These are phyloP conservation scores for Ageneiosus marmoratus DNA, from an alignment of 2,113 vertebrate species.

Conservation along the genomic window DNA sequence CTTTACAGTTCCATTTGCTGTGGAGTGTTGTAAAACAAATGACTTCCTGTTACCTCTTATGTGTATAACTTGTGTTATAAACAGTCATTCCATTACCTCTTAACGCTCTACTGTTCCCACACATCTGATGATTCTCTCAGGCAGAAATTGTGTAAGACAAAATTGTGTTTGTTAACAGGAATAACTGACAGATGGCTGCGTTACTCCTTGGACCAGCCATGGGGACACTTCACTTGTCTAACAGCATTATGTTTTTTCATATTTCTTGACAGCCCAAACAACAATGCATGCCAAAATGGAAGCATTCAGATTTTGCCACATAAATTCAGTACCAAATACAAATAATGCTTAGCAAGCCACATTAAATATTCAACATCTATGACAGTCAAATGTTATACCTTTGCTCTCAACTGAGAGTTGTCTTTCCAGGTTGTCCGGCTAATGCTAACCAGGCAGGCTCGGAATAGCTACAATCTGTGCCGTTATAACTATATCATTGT, in stretches of 20 bases:
- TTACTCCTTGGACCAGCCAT: not conserved
- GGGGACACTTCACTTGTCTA: not conserved
- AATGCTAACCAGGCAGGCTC: not conserved
- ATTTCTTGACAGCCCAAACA: not conserved
- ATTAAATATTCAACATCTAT: not conserved
- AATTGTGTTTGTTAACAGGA: not conserved
- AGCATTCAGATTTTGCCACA: not conserved
- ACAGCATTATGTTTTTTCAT: not conserved
- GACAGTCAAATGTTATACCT: not conserved
- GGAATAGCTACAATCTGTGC: not conserved
- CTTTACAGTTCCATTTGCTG: not conserved
- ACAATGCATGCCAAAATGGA: not conserved
- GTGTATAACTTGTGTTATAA: not conserved
- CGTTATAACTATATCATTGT: not conserved
- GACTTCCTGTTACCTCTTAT: not conserved
- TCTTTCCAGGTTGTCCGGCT: not conserved
- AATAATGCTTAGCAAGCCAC: not conserved
- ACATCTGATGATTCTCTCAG: not conserved
- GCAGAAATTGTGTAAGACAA: not conserved
- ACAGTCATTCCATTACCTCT: not conserved
- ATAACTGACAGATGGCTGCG: not conserved
- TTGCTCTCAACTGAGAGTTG: not conserved
- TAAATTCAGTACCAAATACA: not conserved
- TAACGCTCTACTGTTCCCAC: not conserved
- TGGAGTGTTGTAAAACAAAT: not conserved